phyloP scores from a whole-genome alignment of 2,888 invertebrate species.

The Drosophila tanythrix region DNA sequence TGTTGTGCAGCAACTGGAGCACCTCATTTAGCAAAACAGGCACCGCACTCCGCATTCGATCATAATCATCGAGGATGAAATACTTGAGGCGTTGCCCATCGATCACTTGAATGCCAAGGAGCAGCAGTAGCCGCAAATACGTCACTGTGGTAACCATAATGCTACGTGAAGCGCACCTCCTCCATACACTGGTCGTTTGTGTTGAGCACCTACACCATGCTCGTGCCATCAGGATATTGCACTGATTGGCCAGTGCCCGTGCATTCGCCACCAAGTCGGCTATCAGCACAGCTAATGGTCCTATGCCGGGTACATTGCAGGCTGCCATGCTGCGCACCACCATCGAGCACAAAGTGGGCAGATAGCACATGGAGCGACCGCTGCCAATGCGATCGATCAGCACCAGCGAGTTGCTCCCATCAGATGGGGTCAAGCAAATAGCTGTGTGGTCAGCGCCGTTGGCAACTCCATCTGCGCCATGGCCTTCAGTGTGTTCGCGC shows the following conservation, averaged over 20 bases:
- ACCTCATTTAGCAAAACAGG: conserved; percentile 16
- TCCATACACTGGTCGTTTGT: background rate
- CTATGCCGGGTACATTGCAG: background rate
- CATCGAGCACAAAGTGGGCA: conserved; percentile 52
- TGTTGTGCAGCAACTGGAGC: conserved; percentile 10
- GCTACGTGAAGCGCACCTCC: conserved; percentile 44
- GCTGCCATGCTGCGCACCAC: conserved; percentile 25
- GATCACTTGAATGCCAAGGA: conserved; percentile 21
- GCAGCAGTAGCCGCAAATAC: conserved; percentile 33
- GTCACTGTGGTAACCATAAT: conserved; percentile 54
- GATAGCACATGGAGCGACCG: conserved; percentile 61
- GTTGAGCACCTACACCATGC: conserved; percentile 40
- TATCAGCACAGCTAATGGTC: conserved; percentile 61
- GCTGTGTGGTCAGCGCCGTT: conserved; percentile 23
- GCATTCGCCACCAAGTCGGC: conserved; percentile 40
- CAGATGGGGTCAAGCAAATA: conserved; percentile 65
- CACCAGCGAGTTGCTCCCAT: conserved; percentile 37
- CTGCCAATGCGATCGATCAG: conserved; percentile 18
- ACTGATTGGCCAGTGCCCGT: conserved; percentile 15
- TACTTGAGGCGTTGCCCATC: conserved; percentile 29
- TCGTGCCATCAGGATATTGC: conserved; percentile 39
- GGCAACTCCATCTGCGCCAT: conserved; percentile 19
- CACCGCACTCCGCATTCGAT: conserved; percentile 29
- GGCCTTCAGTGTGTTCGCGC: background rate
- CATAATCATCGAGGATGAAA: conserved; percentile 63